Conservation (phyloP, 1,140 invertebrate genomes). For the Diabrotica undecimpunctata region DNA sequence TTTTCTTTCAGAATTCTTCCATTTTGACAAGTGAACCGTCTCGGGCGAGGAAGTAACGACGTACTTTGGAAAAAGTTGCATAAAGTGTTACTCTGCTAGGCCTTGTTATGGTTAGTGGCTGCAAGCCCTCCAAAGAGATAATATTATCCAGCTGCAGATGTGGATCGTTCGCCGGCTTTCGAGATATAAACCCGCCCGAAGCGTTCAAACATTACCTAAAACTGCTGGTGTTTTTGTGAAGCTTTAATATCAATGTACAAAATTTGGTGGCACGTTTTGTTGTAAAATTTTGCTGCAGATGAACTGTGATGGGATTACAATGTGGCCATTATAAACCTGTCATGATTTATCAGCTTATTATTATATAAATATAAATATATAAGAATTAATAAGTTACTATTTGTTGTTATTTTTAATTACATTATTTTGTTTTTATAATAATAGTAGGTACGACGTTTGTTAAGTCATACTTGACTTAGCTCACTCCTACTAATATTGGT, state of each 20-base stretch:
- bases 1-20: conserved; percentile 13
- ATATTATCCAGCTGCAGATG: background rate
- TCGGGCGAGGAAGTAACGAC: conserved; percentile 6
- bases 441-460: too few relatives aligned
- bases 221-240: conserved; percentile 15
- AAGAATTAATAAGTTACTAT: background rate
- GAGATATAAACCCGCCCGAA: background rate
- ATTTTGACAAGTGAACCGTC: conserved; percentile 4
- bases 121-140: background rate
- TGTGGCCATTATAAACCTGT: background rate
- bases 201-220: background rate
- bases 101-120: background rate
- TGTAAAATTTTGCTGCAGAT: conserved; percentile 7
- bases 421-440: too few relatives aligned
- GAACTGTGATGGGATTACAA: conserved; percentile 4
- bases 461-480: too few relatives aligned
- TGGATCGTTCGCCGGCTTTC: background rate
- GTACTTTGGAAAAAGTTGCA: background rate
- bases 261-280: conserved; percentile 16
- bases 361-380: conserved; percentile 10
- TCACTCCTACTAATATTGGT: too few relatives aligned
- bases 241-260: conserved; percentile 16
- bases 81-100: background rate
- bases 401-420: background rate
- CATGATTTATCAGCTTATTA: conserved; percentile 4